Evolutionary conservation across 2,797 vertebrate species (phyloP).

Genomic region (Hybognathus amarus): DNA sequence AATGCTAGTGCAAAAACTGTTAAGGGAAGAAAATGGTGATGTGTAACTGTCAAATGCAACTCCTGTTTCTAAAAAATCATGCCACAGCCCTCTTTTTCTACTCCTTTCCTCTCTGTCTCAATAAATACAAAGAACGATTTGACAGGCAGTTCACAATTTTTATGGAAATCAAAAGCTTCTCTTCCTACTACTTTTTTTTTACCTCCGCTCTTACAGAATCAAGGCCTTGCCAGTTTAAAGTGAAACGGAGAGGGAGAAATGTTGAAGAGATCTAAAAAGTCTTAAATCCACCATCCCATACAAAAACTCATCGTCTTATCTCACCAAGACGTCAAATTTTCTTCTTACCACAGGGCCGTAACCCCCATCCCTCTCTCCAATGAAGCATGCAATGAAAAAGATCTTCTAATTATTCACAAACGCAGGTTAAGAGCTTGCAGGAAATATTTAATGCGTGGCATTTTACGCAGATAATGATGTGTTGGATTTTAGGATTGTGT

Average conservation of each 20-base stretch:
- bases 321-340: slow-evolving; percentile 72
- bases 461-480: slow-evolving; percentile 17
- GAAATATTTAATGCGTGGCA: slow-evolving; percentile 32
- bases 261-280: slow-evolving; percentile 64
- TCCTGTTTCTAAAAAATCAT: slow-evolving; percentile 64
- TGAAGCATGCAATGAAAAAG: slow-evolving; percentile 63
- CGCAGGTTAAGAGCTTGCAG: slow-evolving; percentile 17
- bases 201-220: slow-evolving; percentile 56
- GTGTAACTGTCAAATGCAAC: slow-evolving; percentile 61
- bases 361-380: slow-evolving; percentile 62
- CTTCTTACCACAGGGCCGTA: slow-evolving; percentile 71
- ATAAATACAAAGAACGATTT: slow-evolving; percentile 57
- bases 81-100: slow-evolving; percentile 45
- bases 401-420: slow-evolving; percentile 26
- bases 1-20: slow-evolving; percentile 53
- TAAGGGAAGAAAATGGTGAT: slow-evolving; percentile 33
- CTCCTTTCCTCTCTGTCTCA: slow-evolving; percentile 35
- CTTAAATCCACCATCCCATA: slow-evolving; percentile 54
- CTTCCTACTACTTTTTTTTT: slow-evolving; percentile 47
- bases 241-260: slow-evolving; percentile 57
- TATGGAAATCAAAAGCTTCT: slow-evolving; percentile 66
- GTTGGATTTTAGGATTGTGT: slow-evolving; percentile 17
- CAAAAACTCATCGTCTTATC: slow-evolving; percentile 69
- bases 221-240: slow-evolving; percentile 68
- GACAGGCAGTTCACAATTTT: slow-evolving; percentile 69